Conservation (phyloP, 2,888 invertebrate genomes). For the Scotopteryx bipunctaria region DNA sequence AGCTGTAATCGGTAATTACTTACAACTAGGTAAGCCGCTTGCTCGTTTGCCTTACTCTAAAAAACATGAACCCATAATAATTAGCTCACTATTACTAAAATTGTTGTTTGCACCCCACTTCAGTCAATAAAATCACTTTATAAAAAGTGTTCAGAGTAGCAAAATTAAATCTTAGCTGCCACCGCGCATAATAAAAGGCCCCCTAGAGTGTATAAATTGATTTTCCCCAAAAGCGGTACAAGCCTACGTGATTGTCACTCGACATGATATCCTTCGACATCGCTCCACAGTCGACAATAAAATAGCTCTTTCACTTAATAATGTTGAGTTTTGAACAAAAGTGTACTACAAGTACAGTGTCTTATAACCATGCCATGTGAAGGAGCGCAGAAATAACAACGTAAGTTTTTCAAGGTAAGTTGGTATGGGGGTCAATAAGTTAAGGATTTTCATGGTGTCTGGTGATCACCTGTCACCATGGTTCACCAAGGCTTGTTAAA, state of each 20-base stretch:
- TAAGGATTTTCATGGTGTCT: no score
- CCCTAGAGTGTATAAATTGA: constrained; percentile 26
- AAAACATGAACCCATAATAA: no score
- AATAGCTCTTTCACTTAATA: constrained; percentile 4
- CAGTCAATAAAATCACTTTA: constrained; percentile 5
- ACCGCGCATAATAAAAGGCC: constrained; percentile 15
- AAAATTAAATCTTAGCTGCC: constrained; percentile 19
- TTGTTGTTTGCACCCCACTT: not conserved
- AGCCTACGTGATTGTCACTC: constrained; percentile 39
- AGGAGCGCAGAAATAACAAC: no score
- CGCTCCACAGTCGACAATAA: constrained; percentile 14
- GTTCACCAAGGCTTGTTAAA: no score
- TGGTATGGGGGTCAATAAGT: no score
- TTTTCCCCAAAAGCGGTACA: constrained; percentile 26
- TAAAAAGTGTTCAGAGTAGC: constrained; percentile 8
- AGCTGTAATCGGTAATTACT: no score
- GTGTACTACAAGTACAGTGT: no score
- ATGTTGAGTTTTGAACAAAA: not conserved
- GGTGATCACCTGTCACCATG: no score
- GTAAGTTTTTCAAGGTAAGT: no score
- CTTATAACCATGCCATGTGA: no score
- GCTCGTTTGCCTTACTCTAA: no score
- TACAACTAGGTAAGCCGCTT: no score
- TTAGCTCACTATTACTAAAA: not conserved
- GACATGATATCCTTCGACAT: constrained; percentile 33